Conservation (phyloP, 2,888 invertebrate genomes). For the Dinocampus coccinellae region DNA sequence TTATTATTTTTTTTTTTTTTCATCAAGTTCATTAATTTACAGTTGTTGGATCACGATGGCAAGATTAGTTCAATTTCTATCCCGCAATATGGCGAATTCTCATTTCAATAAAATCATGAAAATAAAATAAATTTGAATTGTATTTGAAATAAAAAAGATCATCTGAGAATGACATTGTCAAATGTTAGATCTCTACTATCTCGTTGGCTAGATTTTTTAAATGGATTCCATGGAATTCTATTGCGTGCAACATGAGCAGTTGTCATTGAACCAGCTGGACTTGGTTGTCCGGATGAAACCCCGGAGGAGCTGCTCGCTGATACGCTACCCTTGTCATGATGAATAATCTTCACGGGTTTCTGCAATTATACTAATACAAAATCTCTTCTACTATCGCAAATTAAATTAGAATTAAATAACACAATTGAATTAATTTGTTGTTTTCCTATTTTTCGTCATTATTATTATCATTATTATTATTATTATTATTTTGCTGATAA, state of each 20-base stretch:
- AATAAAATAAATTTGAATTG: neutral
- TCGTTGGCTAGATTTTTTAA: conserved; percentile 76
- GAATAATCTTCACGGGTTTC: conserved; percentile 68
- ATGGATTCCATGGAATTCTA: conserved; percentile 80
- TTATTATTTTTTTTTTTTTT: conserved; percentile 1
- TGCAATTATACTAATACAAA: conserved; percentile 43
- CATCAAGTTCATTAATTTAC: conserved; percentile 1
- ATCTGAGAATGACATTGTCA: conserved; percentile 75
- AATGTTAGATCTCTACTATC: conserved; percentile 72
- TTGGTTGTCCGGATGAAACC: conserved; percentile 73
- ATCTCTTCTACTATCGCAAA: neutral
- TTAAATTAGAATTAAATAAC: neutral
- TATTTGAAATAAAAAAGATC: conserved; percentile 49
- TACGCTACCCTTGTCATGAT: conserved; percentile 71
- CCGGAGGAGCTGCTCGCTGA: conserved; percentile 74
- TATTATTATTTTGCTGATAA: neutral
- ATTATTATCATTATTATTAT: no score
- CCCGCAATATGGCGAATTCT: conserved; percentile 17
- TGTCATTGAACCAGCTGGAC: conserved; percentile 73
- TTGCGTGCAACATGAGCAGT: conserved; percentile 68
- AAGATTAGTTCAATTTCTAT: conserved; percentile 13
- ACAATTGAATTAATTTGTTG: neutral
- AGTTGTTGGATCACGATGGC: conserved; percentile 27
- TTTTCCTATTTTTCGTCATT: no score
- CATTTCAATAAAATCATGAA: neutral